These are phyloP conservation scores for Phaenicophaeus curvirostris DNA, from an alignment of 2,797 vertebrate species.

Conservation along the genomic window DNA sequence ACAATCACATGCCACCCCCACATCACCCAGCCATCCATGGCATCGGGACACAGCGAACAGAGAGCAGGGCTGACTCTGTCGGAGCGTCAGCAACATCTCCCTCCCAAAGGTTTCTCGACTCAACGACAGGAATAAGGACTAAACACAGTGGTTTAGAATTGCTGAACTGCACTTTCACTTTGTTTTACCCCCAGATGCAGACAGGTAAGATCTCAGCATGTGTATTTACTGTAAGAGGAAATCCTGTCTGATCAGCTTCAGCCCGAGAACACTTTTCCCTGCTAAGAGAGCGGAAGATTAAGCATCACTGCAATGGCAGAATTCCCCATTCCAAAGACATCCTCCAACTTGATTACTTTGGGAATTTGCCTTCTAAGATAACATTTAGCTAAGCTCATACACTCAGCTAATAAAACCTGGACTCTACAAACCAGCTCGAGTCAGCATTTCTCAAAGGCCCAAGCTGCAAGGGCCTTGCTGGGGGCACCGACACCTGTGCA, in stretches of 20 bases:
- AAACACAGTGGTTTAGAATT: conserved; percentile 22
- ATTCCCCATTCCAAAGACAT: not conserved
- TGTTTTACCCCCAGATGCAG: conserved; percentile 1
- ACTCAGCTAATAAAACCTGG: not conserved
- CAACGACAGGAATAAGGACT: not conserved
- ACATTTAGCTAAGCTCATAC: not conserved
- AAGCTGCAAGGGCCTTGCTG: not conserved
- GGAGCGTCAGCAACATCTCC: accelerated
- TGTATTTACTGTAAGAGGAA: not conserved
- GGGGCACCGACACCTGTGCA: not conserved
- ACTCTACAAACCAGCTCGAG: not conserved
- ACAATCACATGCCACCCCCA: accelerated
- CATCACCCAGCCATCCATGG: not conserved
- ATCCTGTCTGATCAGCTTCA: not conserved
- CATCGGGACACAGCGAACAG: not conserved
- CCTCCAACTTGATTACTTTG: not conserved
- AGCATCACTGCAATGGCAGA: not conserved
- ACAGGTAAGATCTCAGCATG: not conserved
- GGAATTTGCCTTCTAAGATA: not conserved
- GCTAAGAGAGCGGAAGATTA: not conserved
- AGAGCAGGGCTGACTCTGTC: not conserved
- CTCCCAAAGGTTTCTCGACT: not conserved
- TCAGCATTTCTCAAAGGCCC: not conserved
- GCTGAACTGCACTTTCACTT: conserved; percentile 21
- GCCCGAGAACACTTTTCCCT: not conserved